Base-by-base conservation (phyloP, 1,140 invertebrate species). In the Eciton burchellii region DNA sequence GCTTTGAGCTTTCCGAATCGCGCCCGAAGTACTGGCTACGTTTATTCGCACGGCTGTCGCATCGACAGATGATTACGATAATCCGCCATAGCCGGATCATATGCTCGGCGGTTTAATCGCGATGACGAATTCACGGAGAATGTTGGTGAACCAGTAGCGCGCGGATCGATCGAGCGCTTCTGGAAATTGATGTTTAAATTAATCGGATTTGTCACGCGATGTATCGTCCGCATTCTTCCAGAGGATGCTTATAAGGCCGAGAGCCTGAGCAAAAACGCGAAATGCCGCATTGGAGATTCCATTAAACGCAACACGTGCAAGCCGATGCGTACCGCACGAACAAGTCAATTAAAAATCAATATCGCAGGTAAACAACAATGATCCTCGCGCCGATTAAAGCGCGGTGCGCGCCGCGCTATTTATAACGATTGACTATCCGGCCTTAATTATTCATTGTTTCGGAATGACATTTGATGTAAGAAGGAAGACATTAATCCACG, bases 361-460 rank as follows among this genome's bases (percentile, higher is more conserved):
- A 63, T 52, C 29, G 47, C 47, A 12, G 11, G n/a, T n/a, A 26
- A 0, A 24, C 45, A 24, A 16, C 9, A 12, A 21, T 8, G n/a
- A 71, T 71, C n/a, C n/a, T n/a, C 49, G 29, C 19, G 52, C 21
- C 41, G 70, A 59, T 65, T 76, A 54, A 52, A 76, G 45, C 12
- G 8, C n/a, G 41, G 35, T 68, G 57, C 12, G 41, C 21, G 54
- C 43, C 35, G 26, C 43, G 73, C 29, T 76, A 76, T 76, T 76
- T 76, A 76, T 76, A 76, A 65, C 19, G 60, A 26, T 29, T 76
- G 73, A 54, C 59, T 54, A 45, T 26, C 24, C 6, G n/a, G 26
- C 12, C 41, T 81, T 81, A 81, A 81, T 81, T 70, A 81, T 81
- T 70, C 76, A 68, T 81, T 71, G 65, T 71, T 70, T 79, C 65